A percentile compares a stretch with the other conserved stretches of the same genome.
These are phyloP conservation scores for Oryzias melastigma DNA, from an alignment of 2,113 vertebrate species.

Conservation along the genomic window DNA sequence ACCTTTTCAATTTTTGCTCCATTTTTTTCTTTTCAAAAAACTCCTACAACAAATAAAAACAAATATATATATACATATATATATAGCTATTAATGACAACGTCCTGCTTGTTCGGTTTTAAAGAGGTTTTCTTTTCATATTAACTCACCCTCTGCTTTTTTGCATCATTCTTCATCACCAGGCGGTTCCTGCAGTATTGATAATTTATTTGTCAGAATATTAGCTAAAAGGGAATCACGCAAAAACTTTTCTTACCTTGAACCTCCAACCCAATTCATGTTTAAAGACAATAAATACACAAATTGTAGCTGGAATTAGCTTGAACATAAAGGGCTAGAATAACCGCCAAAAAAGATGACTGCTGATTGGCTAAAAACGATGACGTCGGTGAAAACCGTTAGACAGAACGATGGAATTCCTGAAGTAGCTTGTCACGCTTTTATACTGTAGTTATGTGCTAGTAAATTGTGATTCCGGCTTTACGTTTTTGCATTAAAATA, in stretches of 20 bases:
- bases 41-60: conserved; percentile 74
- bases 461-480: too few relatives aligned
- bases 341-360: too few relatives aligned
- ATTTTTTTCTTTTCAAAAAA: conserved; percentile 91
- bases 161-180: conserved; percentile 82
- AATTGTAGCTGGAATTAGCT: not conserved
- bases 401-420: too few relatives aligned
- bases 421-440: too few relatives aligned
- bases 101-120: not conserved
- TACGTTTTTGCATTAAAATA: too few relatives aligned
- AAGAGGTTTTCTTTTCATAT: fast-evolving
- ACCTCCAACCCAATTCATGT: conserved; percentile 90
- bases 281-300: not conserved
- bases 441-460: too few relatives aligned
- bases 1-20: conserved; percentile 79
- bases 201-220: not conserved
- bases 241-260: conserved; percentile 73
- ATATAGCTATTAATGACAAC: too few relatives aligned
- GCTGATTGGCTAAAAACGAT: too few relatives aligned
- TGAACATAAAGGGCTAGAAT: not conserved
- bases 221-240: not conserved
- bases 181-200: conserved; percentile 74
- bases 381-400: too few relatives aligned
- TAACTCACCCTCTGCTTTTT: conserved; percentile 85
- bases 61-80: not conserved